A percentile compares a stretch with the other conserved stretches of the same genome.
These are phyloP conservation scores for Drosophila anomelani DNA, from an alignment of 2,888 invertebrate species.

Conservation along the genomic window DNA sequence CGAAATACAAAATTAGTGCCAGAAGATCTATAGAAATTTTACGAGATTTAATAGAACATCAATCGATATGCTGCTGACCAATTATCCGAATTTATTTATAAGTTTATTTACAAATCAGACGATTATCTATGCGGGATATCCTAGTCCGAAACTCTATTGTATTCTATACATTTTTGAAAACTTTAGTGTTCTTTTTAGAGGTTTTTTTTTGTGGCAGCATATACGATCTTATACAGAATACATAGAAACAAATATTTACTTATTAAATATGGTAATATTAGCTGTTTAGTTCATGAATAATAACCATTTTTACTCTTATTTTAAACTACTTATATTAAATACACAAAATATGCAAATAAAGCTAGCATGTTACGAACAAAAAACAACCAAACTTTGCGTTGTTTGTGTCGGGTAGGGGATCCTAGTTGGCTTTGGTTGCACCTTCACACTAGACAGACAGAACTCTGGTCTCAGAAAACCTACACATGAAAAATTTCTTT, in stretches of 20 bases:
- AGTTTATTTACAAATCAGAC: not conserved
- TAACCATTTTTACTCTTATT: slow-evolving; percentile 26
- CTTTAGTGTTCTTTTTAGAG: not conserved
- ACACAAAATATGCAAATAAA: slow-evolving; percentile 39
- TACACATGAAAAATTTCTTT: not conserved
- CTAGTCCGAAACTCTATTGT: slow-evolving; percentile 16
- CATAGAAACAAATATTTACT: slow-evolving; percentile 33
- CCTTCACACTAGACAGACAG: not conserved
- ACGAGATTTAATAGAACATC: slow-evolving; percentile 14
- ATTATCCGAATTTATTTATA: slow-evolving; percentile 6
- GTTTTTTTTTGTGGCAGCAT: slow-evolving; percentile 21
- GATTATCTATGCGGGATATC: slow-evolving; percentile 1
- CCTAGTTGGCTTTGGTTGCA: slow-evolving; percentile 3
- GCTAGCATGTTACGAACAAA: slow-evolving; percentile 53
- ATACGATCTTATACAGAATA: slow-evolving; percentile 26
- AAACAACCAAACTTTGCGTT: not conserved
- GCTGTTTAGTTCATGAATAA: slow-evolving; percentile 49
- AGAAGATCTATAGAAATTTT: slow-evolving; percentile 39
- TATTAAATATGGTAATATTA: slow-evolving; percentile 60
- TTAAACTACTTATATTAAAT: slow-evolving; percentile 10
- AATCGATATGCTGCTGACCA: slow-evolving; percentile 30
- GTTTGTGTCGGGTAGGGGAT: not conserved
- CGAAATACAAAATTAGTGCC: slow-evolving; percentile 57
- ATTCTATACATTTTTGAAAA: slow-evolving; percentile 7
- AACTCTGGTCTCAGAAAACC: not conserved